A percentile compares a stretch with the other conserved stretches of the same genome.
Evolutionary conservation across 1,140 invertebrate species (phyloP).

Genomic region (Lucilia cuprina): DNA sequence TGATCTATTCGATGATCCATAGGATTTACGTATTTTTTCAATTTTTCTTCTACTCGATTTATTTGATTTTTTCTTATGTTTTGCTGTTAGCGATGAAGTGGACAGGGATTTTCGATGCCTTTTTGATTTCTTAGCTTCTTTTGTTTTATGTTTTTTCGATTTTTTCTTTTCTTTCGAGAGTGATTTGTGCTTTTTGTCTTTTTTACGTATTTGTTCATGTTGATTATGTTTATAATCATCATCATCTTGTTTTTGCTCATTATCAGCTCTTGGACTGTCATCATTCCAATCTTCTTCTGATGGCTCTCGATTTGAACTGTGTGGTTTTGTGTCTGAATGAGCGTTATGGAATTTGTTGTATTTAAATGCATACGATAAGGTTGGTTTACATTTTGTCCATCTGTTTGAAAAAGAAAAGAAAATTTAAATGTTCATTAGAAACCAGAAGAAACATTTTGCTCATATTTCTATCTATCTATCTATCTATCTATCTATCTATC

Average conservation of each 20-base stretch:
- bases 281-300: slow-evolving; percentile 25
- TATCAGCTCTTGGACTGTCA: not conserved
- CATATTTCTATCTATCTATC: too few relatives aligned
- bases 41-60: slow-evolving; percentile 28
- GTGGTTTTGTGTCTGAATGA: not conserved
- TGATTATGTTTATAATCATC: not conserved
- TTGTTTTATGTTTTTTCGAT: not conserved
- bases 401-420: slow-evolving; percentile 7
- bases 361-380: slow-evolving; percentile 40
- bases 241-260: not conserved
- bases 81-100: not conserved
- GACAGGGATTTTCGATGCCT: not conserved
- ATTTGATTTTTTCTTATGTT: slow-evolving; percentile 35
- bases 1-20: not conserved
- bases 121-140: slow-evolving; percentile 25
- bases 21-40: slow-evolving; percentile 39
- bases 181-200: slow-evolving; percentile 23
- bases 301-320: not conserved
- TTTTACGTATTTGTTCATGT: not conserved
- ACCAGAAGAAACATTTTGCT: too few relatives aligned
- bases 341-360: not conserved
- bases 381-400: slow-evolving; percentile 40
- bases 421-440: not conserved
- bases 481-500: too few relatives aligned
- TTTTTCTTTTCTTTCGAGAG: slow-evolving; percentile 1